These are phyloP conservation scores for Scaptomyza montana DNA, from an alignment of 1,140 invertebrate genomes.

Conservation along the genomic window DNA sequence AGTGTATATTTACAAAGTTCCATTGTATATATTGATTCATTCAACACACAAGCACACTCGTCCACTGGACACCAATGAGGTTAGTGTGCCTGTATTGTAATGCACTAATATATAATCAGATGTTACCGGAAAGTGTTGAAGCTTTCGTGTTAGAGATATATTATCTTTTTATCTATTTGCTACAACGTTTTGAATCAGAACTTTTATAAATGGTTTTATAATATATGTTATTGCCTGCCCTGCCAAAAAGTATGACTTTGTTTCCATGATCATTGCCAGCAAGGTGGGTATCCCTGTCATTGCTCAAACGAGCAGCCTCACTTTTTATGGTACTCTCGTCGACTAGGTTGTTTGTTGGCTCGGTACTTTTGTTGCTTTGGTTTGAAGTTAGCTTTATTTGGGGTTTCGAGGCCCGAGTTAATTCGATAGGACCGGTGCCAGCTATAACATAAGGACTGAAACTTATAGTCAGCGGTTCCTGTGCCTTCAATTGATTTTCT, in stretches of 20 bases:
- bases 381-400: background rate
- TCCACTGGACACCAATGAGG: conserved; percentile 1
- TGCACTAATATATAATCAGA: conserved; percentile 6
- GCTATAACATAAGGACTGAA: conserved; percentile 3
- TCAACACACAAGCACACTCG: conserved; percentile 22
- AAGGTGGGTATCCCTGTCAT: no score
- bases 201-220: background rate
- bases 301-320: no score
- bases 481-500: background rate
- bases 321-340: no score
- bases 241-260: no score
- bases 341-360: no score
- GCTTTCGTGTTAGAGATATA: background rate
- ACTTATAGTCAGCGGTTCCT: background rate
- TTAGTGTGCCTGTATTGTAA: conserved; percentile 12
- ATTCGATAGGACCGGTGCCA: background rate
- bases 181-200: background rate
- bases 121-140: background rate
- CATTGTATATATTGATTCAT: background rate
- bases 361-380: no score
- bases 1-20: background rate
- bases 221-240: background rate
- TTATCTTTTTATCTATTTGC: background rate
- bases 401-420: background rate
- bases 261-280: no score